Base-by-base conservation (phyloP, 1,140 invertebrate genomes). In the Neodiprion pinetum region DNA sequence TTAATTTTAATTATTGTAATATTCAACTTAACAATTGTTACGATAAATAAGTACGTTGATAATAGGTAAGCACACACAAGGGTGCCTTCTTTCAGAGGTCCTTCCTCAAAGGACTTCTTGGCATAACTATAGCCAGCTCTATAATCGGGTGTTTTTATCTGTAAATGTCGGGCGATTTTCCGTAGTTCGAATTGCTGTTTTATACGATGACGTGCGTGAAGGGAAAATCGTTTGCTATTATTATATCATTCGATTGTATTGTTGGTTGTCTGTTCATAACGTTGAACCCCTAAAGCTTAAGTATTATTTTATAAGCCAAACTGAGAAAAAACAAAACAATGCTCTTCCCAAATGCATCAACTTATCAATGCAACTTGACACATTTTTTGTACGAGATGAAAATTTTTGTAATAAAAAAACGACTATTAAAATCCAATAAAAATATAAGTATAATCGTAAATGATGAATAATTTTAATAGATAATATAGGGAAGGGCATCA, bases 21-120 rank as follows among this genome's bases (percentile, higher is more conserved):
- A 9, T 71, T 71, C 21, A 69, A 71, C 47, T 23, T 65, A 74
- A 49, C 49, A 67, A 74, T 66, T 74, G 67, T 74, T 74, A 40
- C 47, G 40, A 74, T 66, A 28, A 68, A 49, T 67, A 28, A 50
- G 67, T 74, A 74, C 10, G 67, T 74, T 67, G 66, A 50, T 48
- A 40, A 23, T n/a, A 68, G 48, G 28, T 74, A 50, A 23, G 67
- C 72, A 67, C 49, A 73, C 72, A 73, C 72, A 67, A 73, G 72
- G 72, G 72, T 73, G 72, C 72, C 72, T 73, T 73, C 65, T 73
- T 72, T 73, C 61, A 49, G 72, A 73, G 61, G 72, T 73, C 66
- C 40, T 73, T 23, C 68, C 40, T 48, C 72, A 49, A 66, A 73
- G 61, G n/a, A 67, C 40, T 40, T 65, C 11, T 28, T 66, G 12